A percentile compares a stretch with the other conserved stretches of the same genome.
phyloP scores from a whole-genome alignment of 2,113 vertebrate species.

The Alligator sinensis region DNA sequence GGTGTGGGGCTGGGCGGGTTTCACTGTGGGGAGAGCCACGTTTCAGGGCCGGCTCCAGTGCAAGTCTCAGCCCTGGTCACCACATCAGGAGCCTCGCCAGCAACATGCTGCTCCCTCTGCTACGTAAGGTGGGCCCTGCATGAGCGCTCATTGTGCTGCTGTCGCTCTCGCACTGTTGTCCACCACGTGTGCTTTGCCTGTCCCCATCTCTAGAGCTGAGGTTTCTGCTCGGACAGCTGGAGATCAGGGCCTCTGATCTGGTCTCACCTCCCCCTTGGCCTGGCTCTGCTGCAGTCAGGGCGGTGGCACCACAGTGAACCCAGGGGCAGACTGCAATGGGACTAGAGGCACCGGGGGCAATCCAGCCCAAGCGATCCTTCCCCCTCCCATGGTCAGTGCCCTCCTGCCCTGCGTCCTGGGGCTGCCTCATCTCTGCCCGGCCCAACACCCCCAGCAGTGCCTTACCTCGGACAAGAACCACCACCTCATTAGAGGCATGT shows the following conservation, averaged over 20 bases:
- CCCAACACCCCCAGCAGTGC: neutral
- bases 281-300: neutral
- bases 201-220: neutral
- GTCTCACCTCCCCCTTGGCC: neutral
- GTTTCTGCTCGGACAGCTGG: neutral
- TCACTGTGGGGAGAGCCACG: too few relatives aligned
- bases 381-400: neutral
- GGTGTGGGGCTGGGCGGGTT: neutral
- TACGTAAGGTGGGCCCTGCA: too few relatives aligned
- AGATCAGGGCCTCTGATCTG: neutral
- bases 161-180: too few relatives aligned
- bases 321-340: neutral
- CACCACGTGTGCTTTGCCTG: neutral
- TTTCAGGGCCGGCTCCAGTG: too few relatives aligned
- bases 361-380: too few relatives aligned
- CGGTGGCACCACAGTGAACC: neutral
- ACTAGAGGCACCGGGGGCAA: neutral
- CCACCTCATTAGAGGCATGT: accelerated
- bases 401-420: neutral
- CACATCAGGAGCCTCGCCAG: too few relatives aligned
- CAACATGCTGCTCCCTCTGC: too few relatives aligned
- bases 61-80: too few relatives aligned
- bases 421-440: neutral
- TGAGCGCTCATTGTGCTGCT: too few relatives aligned
- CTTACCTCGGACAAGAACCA: neutral